A percentile compares a stretch with the other conserved stretches of the same genome.
phyloP scores from a whole-genome alignment of 2,888 invertebrate species.

The Entomobrya multifasciata region DNA sequence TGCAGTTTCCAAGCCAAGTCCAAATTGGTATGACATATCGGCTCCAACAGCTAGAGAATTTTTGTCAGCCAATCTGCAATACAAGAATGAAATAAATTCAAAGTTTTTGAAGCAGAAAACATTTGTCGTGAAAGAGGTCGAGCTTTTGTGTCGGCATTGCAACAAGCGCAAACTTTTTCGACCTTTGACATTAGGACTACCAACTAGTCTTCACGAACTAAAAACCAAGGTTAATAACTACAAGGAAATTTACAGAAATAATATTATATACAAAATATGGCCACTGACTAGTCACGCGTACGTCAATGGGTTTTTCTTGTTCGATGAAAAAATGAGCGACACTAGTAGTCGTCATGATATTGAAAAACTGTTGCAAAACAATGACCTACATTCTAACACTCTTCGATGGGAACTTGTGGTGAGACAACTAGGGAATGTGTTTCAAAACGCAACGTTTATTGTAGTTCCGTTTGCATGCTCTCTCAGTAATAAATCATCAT shows the following conservation, averaged over 20 bases:
- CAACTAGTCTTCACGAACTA: no score
- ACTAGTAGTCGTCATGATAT: neutral
- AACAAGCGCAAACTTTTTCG: neutral
- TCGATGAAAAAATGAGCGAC: neutral
- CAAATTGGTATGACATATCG: neutral
- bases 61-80: neutral
- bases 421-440: neutral
- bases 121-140: no score
- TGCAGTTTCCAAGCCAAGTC: neutral
- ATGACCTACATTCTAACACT: neutral
- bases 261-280: slow-evolving; percentile 7
- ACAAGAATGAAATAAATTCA: neutral
- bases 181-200: neutral
- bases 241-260: neutral
- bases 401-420: slow-evolving; percentile 2
- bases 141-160: neutral
- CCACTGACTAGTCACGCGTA: neutral
- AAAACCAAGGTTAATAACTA: neutral
- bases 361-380: neutral
- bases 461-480: neutral
- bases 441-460: neutral
- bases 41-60: neutral
- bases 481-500: neutral
- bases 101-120: no score
- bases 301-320: neutral